Evolutionary conservation across 2,113 vertebrate genomes (phyloP).

Genomic region (Actenoides lindsayi): DNA sequence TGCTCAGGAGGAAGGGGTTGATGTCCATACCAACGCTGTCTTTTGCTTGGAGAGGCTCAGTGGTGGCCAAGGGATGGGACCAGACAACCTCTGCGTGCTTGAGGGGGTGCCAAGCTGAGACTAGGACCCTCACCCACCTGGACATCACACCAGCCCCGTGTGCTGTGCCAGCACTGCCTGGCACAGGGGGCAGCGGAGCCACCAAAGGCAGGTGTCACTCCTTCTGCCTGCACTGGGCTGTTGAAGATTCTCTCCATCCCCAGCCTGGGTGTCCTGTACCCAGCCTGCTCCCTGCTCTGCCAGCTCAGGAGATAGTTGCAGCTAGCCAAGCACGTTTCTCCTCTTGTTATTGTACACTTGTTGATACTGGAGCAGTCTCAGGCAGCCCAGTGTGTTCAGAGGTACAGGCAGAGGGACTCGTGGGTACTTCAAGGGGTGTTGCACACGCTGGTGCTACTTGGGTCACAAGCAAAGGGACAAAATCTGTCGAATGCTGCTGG

Average conservation of each 20-base stretch:
- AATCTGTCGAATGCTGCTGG: neutral
- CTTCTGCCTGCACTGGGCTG: rapidly evolving
- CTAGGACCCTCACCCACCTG: neutral
- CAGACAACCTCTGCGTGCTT: no score
- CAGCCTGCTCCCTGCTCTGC: neutral
- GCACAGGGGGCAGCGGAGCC: rapidly evolving
- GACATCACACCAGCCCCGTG: neutral
- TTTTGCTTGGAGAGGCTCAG: rapidly evolving
- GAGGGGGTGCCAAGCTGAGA: rapidly evolving
- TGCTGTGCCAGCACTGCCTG: neutral
- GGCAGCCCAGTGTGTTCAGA: rapidly evolving
- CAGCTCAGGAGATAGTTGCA: rapidly evolving
- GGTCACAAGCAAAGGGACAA: rapidly evolving
- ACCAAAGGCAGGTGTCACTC: neutral
- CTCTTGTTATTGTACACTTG: neutral
- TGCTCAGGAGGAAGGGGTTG: rapidly evolving
- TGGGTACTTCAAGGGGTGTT: neutral
- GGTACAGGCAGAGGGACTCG: neutral
- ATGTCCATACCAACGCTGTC: neutral
- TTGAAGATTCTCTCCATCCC: neutral
- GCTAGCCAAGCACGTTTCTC: neutral
- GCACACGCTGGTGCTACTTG: rapidly evolving
- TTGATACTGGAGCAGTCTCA: rapidly evolving
- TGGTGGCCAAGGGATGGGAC: neutral
- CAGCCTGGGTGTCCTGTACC: rapidly evolving